Evolutionary conservation across 2,888 invertebrate genomes (phyloP).

Genomic region (Temnothorax ravouxi): DNA sequence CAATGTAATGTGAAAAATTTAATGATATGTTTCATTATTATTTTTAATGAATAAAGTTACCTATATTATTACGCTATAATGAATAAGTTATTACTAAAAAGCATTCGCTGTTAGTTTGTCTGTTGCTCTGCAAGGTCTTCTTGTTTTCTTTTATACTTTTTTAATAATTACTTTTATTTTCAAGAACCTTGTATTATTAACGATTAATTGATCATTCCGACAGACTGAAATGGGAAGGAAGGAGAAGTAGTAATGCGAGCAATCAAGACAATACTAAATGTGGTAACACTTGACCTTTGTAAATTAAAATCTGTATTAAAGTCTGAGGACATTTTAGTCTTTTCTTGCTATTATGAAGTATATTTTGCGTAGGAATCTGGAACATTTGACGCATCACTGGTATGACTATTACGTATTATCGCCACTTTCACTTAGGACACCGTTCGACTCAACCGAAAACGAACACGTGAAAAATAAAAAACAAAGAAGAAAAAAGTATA

Average conservation of each 20-base stretch:
- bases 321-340: neutral
- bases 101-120: neutral
- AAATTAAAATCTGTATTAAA: conserved; percentile 11
- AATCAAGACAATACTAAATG: no score
- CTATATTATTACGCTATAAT: neutral
- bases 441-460: neutral
- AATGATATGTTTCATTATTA: neutral
- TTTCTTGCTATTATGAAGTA: conserved; percentile 23
- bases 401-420: conserved; percentile 53
- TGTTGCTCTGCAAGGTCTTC: conserved; percentile 30
- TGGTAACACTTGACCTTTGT: neutral
- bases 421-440: conserved; percentile 67
- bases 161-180: neutral
- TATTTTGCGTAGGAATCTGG: conserved; percentile 62
- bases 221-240: neutral
- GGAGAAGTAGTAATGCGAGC: neutral
- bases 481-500: neutral
- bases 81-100: neutral
- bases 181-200: neutral
- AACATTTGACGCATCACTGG: conserved; percentile 64
- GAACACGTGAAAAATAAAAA: conserved; percentile 7
- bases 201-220: neutral
- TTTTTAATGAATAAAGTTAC: neutral
- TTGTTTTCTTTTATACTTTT: conserved; percentile 16
- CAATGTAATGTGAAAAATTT: neutral